These are phyloP conservation scores for Eleginops maclovinus DNA, from an alignment of 2,113 vertebrate genomes.

Conservation along the genomic window DNA sequence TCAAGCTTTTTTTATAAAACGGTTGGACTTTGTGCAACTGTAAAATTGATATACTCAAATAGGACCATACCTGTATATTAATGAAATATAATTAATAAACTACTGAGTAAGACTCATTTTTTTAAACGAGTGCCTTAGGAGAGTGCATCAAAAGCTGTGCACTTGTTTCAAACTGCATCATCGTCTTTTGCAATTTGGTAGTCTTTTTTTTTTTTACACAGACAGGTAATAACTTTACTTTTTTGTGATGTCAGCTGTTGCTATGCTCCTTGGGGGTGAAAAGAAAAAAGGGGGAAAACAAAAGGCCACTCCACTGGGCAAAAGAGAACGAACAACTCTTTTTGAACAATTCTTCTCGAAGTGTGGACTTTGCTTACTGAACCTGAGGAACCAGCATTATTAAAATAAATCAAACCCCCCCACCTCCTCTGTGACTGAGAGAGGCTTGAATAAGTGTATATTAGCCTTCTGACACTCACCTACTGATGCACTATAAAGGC, in stretches of 20 bases:
- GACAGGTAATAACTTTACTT: neutral
- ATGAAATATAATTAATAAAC: neutral
- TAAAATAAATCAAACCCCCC: neutral
- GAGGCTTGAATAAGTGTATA: no score
- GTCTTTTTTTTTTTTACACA: neutral
- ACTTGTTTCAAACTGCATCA: neutral
- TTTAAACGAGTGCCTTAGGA: neutral
- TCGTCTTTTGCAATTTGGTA: neutral
- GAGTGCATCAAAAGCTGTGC: neutral
- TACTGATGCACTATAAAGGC: no score
- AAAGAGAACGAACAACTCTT: neutral
- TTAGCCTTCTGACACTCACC: no score
- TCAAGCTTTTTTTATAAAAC: neutral
- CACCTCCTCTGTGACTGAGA: no score
- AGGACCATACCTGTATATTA: neutral
- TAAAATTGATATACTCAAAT: neutral
- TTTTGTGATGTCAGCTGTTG: constrained; percentile 34
- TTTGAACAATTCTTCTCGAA: constrained; percentile 5
- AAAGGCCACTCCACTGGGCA: constrained; percentile 14
- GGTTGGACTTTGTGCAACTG: neutral
- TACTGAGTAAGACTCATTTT: neutral
- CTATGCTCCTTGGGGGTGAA: constrained; percentile 12
- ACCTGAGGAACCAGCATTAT: neutral
- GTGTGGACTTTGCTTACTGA: neutral
- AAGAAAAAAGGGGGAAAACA: constrained; percentile 12